Conservation (phyloP, 2,113 vertebrate genomes). For the Podocnemis expansa region DNA sequence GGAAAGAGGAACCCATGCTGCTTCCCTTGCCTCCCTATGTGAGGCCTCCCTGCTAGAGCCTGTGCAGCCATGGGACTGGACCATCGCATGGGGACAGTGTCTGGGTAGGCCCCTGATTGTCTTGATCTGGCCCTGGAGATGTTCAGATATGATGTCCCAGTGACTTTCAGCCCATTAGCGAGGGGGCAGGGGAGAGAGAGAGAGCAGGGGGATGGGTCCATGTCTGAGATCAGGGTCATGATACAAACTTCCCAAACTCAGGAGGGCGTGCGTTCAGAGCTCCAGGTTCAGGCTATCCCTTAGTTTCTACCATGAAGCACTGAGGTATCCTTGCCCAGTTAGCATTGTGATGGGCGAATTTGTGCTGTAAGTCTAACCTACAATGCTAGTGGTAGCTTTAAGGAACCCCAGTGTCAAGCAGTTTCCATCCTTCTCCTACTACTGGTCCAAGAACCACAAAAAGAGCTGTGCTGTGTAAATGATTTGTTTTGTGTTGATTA, state of each 20-base stretch:
- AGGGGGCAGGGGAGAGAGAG: neutral
- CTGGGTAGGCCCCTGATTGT: too few species aligned
- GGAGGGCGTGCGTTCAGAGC: neutral
- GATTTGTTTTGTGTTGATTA: neutral
- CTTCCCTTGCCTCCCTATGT: neutral
- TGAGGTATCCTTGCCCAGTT: neutral
- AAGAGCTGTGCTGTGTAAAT: neutral
- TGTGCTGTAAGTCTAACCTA: neutral
- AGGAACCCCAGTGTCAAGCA: neutral
- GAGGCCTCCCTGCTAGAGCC: neutral
- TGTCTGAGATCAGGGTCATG: too few species aligned
- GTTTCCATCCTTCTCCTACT: neutral
- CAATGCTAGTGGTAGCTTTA: neutral
- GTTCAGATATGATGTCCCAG: neutral
- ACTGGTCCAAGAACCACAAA: neutral
- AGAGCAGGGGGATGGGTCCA: neutral
- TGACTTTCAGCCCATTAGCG: neutral
- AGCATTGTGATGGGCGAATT: neutral
- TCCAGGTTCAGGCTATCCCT: neutral
- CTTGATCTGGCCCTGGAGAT: neutral
- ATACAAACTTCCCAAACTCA: neutral
- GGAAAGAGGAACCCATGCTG: neutral
- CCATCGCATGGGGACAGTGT: neutral
- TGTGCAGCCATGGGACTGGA: neutral
- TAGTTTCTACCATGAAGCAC: neutral